phyloP scores from a whole-genome alignment of 35 echinoderm and acorn worm genomes.

The Apostichopus japonicus region DNA sequence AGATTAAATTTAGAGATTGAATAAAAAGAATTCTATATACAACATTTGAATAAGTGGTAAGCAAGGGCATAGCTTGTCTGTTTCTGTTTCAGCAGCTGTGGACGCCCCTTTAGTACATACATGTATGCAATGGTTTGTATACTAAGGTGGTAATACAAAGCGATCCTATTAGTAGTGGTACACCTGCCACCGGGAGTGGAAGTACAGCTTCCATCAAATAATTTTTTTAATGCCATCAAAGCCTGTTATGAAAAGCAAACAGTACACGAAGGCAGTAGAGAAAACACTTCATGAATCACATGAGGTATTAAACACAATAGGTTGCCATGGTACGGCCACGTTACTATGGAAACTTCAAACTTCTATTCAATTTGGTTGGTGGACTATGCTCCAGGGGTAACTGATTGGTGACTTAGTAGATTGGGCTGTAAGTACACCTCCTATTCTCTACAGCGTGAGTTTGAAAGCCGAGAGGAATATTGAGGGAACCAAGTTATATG shows the following conservation, averaged over 20 bases:
- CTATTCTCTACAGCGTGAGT: not conserved
- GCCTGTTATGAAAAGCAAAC: slow-evolving; percentile 13
- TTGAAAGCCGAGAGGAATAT: too few species aligned
- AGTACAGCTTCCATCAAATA: slow-evolving; percentile 20
- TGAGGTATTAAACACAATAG: slow-evolving; percentile 19
- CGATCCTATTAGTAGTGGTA: not conserved
- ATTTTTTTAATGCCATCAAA: not conserved
- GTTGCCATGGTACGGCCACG: not conserved
- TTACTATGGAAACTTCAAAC: slow-evolving; percentile 9
- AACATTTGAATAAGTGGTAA: too few species aligned
- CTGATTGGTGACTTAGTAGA: not conserved
- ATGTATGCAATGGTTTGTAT: too few species aligned
- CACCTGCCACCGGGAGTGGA: not conserved
- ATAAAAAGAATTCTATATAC: too few species aligned
- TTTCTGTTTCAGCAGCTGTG: too few species aligned
- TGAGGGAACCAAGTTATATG: too few species aligned
- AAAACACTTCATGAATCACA: slow-evolving; percentile 9
- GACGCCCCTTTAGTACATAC: too few species aligned
- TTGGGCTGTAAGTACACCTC: not conserved
- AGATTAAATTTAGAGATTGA: too few species aligned
- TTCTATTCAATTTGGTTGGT: slow-evolving; percentile 23
- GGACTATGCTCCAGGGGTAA: slow-evolving; percentile 4
- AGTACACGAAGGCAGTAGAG: not conserved
- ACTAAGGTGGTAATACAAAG: not conserved
- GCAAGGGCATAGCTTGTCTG: too few species aligned